Conservation (phyloP, 2,113 vertebrate species). For the Recurvirostra avosetta region DNA sequence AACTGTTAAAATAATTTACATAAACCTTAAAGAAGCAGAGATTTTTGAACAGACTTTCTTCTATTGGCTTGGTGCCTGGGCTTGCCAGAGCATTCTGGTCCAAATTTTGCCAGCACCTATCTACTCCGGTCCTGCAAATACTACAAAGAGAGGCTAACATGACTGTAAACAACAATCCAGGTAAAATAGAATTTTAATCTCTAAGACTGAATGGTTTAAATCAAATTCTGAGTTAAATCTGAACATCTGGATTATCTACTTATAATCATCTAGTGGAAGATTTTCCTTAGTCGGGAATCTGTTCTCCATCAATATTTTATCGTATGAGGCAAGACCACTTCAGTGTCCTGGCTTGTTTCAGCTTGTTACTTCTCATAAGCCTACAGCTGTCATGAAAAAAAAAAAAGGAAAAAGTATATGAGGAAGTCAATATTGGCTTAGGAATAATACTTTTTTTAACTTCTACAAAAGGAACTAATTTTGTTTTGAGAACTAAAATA, state of each 20-base stretch:
- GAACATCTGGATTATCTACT: neutral
- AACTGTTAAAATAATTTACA: neutral
- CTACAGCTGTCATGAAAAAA: neutral
- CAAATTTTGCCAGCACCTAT: neutral
- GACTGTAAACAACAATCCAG: neutral
- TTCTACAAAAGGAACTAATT: neutral
- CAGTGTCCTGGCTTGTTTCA: neutral
- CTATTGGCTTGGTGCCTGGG: neutral
- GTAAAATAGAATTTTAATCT: neutral
- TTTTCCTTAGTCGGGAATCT: neutral
- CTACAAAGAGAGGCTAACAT: neutral
- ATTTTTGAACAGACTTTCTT: neutral
- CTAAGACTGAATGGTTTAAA: neutral
- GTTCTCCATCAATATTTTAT: neutral
- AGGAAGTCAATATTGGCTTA: neutral
- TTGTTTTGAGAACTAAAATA: neutral
- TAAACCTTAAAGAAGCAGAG: neutral
- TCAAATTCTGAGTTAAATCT: neutral
- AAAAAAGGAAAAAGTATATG: neutral
- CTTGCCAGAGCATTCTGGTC: neutral
- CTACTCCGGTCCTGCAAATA: neutral
- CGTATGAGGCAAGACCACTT: neutral
- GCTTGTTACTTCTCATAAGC: neutral
- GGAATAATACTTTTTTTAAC: neutral
- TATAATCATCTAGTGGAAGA: neutral